phyloP scores from a whole-genome alignment of 1,140 invertebrate genomes.

The Ditylenchus dipsaci region DNA sequence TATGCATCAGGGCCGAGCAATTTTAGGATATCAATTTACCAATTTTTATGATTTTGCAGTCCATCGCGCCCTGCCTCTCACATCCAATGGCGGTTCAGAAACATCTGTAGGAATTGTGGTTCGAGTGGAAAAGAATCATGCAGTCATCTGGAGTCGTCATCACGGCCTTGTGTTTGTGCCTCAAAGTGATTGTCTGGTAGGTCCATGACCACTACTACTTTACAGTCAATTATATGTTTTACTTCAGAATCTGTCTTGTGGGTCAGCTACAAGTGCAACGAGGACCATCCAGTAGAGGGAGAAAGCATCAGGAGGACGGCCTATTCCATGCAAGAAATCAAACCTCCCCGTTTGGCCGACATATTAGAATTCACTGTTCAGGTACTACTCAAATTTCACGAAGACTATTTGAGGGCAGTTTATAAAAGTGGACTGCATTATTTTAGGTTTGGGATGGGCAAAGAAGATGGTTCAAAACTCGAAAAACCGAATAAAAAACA shows the following conservation, averaged over 20 bases:
- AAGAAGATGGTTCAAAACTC: not conserved
- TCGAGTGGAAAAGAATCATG: not conserved
- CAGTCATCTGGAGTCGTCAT: not conserved
- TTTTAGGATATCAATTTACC: not conserved
- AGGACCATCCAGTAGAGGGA: not conserved
- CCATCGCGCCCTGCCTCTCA: not conserved
- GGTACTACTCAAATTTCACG: too few relatives aligned
- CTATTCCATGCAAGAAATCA: not conserved
- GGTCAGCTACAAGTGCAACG: not conserved
- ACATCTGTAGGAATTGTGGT: not conserved
- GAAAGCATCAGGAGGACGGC: not conserved
- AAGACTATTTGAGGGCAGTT: too few relatives aligned
- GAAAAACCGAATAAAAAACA: not conserved
- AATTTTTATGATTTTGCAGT: not conserved
- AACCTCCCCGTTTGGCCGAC: not conserved
- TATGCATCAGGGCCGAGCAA: not conserved
- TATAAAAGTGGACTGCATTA: too few relatives aligned
- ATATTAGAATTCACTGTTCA: not conserved
- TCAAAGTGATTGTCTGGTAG: not conserved
- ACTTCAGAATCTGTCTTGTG: not conserved
- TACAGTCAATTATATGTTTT: too few relatives aligned
- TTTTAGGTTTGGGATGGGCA: not conserved
- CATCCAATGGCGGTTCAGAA: not conserved
- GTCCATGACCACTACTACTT: too few relatives aligned
- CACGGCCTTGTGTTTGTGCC: not conserved